Evolutionary conservation across 1,140 invertebrate species (phyloP).

Genomic region (Notospermus geniculatus): DNA sequence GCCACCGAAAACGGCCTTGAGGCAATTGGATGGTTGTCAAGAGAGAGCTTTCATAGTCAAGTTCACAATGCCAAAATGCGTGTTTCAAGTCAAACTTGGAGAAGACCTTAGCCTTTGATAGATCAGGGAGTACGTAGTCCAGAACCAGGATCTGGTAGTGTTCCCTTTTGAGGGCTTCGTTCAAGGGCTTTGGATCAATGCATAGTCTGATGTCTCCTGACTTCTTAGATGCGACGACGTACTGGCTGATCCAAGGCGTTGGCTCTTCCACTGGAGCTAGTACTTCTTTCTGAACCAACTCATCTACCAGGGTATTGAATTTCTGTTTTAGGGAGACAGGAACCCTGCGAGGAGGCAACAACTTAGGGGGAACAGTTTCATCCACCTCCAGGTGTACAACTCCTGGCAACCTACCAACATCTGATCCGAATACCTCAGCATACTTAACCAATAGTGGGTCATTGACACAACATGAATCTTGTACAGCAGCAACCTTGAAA

Average conservation of each 20-base stretch:
- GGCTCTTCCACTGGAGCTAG: constrained; percentile 11
- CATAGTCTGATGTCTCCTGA: background rate
- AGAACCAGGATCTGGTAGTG: constrained; percentile 2
- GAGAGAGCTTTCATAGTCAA: constrained; percentile 12
- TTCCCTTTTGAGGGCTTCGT: constrained; percentile 6
- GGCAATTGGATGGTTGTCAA: constrained; percentile 27
- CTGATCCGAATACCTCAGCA: background rate
- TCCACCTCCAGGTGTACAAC: background rate
- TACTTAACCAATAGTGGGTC: background rate
- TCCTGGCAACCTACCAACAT: constrained; percentile 2
- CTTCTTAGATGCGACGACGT: constrained; percentile 5
- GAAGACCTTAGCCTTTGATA: background rate
- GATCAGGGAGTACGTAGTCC: background rate
- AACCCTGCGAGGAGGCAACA: background rate
- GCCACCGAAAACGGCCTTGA: constrained; percentile 28
- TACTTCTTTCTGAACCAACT: background rate
- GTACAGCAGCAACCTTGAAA: no score
- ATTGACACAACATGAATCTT: no score
- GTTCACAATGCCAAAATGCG: constrained; percentile 43
- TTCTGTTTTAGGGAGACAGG: background rate
- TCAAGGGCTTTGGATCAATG: background rate
- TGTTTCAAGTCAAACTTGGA: constrained; percentile 50
- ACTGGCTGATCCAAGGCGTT: constrained; percentile 11
- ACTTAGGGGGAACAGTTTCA: background rate
- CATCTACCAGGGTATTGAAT: background rate